These are phyloP conservation scores for Dasyurus viverrinus DNA, from an alignment of 2,113 vertebrate species.

Conservation along the genomic window DNA sequence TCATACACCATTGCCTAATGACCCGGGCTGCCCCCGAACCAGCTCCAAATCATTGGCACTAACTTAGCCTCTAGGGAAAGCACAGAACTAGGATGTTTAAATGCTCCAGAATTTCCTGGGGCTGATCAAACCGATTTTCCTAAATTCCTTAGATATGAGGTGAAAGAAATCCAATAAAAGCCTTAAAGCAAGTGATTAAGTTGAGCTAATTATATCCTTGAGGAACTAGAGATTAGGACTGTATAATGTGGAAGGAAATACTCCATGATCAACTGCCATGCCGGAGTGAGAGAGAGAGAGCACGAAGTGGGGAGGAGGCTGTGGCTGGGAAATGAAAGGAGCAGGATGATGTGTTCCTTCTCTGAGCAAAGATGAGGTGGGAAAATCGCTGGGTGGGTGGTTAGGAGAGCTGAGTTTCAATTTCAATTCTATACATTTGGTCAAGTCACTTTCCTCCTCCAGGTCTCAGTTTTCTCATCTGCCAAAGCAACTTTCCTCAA, in stretches of 20 bases:
- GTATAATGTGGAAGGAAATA: neutral
- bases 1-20: neutral
- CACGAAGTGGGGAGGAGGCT: neutral
- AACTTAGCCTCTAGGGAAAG: neutral
- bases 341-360: neutral
- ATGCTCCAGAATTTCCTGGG: neutral
- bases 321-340: constrained; percentile 21
- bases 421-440: neutral
- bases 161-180: neutral
- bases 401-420: neutral
- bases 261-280: neutral
- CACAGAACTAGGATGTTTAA: neutral
- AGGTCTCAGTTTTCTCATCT: neutral
- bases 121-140: neutral
- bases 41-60: neutral
- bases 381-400: neutral
- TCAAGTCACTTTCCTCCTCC: neutral
- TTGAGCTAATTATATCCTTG: neutral
- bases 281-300: neutral
- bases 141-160: neutral
- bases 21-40: neutral
- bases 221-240: neutral
- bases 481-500: neutral
- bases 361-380: neutral
- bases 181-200: neutral